Percentiles rank a stretch among this genome's conserved stretches.
phyloP scores from a whole-genome alignment of 2,888 invertebrate species.

The Leuctra nigra region DNA sequence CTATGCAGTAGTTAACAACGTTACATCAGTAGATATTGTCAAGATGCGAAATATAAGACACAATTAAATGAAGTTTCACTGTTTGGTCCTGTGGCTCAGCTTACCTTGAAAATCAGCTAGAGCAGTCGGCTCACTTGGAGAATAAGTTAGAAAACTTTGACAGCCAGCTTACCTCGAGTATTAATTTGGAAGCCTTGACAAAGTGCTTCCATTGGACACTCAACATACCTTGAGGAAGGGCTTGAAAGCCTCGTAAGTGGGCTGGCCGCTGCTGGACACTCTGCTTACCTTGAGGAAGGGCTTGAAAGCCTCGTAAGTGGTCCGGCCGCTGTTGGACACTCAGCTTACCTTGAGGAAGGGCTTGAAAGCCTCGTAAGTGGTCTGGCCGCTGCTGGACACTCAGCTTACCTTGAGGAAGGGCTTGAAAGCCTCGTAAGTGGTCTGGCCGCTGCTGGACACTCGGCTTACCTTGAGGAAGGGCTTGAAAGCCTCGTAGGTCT shows the following conservation, averaged over 20 bases:
- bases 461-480: slow-evolving; percentile 46
- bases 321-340: slow-evolving; percentile 36
- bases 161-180: too few relatives aligned
- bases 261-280: slow-evolving; percentile 36
- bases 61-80: too few relatives aligned
- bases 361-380: slow-evolving; percentile 40
- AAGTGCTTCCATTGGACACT: too few relatives aligned
- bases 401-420: slow-evolving; percentile 46
- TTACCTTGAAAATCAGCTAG: too few relatives aligned
- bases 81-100: too few relatives aligned
- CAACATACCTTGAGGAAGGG: slow-evolving; percentile 45
- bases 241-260: slow-evolving; percentile 40
- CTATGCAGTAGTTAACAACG: too few relatives aligned
- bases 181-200: too few relatives aligned
- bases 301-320: slow-evolving; percentile 40
- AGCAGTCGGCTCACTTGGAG: too few relatives aligned
- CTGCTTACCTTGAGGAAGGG: slow-evolving; percentile 46
- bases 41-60: too few relatives aligned
- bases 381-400: slow-evolving; percentile 36
- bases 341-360: slow-evolving; percentile 46
- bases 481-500: slow-evolving; percentile 40
- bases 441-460: slow-evolving; percentile 36
- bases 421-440: slow-evolving; percentile 40
- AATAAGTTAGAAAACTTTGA: too few relatives aligned
- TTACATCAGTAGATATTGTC: too few relatives aligned